These are phyloP conservation scores for Tachina fera DNA, from an alignment of 2,888 invertebrate species.

Conservation along the genomic window DNA sequence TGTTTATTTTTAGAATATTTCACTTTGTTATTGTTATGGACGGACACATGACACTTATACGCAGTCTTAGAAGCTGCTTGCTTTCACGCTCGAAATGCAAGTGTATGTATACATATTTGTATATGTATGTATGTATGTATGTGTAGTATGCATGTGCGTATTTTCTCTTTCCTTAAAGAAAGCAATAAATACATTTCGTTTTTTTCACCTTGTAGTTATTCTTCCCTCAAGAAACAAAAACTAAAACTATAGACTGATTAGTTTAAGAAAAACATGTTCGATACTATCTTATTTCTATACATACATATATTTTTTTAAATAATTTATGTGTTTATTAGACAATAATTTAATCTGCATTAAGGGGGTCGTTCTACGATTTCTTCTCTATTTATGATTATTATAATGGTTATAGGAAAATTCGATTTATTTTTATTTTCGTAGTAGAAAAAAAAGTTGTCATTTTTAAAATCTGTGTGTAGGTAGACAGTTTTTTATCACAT, in stretches of 20 bases:
- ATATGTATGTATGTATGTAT: too few species aligned
- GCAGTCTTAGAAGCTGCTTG: not conserved
- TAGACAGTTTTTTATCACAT: slow-evolving; percentile 10
- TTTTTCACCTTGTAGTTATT: slow-evolving; percentile 1
- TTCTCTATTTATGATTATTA: not conserved
- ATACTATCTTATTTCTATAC: too few species aligned
- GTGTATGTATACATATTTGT: not conserved
- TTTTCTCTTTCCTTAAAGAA: slow-evolving; percentile 1
- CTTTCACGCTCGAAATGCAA: slow-evolving; percentile 41
- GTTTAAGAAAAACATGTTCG: not conserved
- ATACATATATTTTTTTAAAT: not conserved
- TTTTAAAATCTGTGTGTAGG: slow-evolving; percentile 43
- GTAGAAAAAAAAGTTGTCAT: not conserved
- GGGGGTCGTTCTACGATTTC: not conserved
- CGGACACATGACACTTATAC: not conserved
- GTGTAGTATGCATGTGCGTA: too few species aligned
- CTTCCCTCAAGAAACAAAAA: not conserved
- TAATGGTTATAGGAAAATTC: not conserved
- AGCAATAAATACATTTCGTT: not conserved
- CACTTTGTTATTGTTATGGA: slow-evolving; percentile 4
- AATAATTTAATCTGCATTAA: slow-evolving; percentile 36
- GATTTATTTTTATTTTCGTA: too few species aligned
- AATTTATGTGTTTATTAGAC: slow-evolving; percentile 42
- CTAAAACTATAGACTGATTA: not conserved
- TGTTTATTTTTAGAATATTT: slow-evolving; percentile 53